These are phyloP conservation scores for Lophius americanus DNA, from an alignment of 2,797 vertebrate genomes.

Conservation along the genomic window DNA sequence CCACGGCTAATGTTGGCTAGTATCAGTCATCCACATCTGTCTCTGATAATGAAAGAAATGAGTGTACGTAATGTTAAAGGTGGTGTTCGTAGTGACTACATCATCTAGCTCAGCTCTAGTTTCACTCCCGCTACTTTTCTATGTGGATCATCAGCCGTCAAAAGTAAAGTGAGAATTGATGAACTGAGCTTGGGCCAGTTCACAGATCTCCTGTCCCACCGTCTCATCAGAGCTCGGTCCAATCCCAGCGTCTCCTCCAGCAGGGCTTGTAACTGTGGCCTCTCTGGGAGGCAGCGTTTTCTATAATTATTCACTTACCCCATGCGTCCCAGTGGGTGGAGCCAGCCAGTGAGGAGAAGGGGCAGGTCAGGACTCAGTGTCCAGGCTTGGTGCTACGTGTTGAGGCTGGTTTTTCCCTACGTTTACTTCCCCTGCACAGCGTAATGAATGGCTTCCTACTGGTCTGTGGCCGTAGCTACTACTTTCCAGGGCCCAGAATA, in stretches of 20 bases:
- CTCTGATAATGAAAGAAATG: too few relatives aligned
- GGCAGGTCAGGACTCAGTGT: constrained; percentile 67
- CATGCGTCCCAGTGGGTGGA: constrained; percentile 35
- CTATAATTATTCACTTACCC: constrained; percentile 76
- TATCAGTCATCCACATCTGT: too few relatives aligned
- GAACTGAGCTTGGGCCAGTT: not conserved
- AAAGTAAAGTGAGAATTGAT: too few relatives aligned
- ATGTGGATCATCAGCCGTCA: too few relatives aligned
- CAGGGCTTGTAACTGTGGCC: constrained; percentile 51
- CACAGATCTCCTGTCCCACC: constrained; percentile 24
- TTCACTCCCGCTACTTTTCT: too few relatives aligned
- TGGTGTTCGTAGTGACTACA: too few relatives aligned
- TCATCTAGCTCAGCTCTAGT: too few relatives aligned
- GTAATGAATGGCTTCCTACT: constrained; percentile 87
- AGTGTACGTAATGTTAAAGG: too few relatives aligned
- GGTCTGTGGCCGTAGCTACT: constrained; percentile 79
- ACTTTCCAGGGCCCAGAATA: constrained; percentile 81
- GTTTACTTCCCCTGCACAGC: constrained; percentile 75
- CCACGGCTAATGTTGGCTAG: too few relatives aligned
- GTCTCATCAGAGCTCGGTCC: constrained; percentile 29
- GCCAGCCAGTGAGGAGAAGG: constrained; percentile 60
- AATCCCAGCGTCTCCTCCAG: constrained; percentile 58
- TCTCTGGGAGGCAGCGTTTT: constrained; percentile 61
- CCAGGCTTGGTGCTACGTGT: constrained; percentile 79
- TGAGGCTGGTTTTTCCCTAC: constrained; percentile 80